Conservation (phyloP, 2,113 vertebrate genomes). For the Stictonetta naevosa region DNA sequence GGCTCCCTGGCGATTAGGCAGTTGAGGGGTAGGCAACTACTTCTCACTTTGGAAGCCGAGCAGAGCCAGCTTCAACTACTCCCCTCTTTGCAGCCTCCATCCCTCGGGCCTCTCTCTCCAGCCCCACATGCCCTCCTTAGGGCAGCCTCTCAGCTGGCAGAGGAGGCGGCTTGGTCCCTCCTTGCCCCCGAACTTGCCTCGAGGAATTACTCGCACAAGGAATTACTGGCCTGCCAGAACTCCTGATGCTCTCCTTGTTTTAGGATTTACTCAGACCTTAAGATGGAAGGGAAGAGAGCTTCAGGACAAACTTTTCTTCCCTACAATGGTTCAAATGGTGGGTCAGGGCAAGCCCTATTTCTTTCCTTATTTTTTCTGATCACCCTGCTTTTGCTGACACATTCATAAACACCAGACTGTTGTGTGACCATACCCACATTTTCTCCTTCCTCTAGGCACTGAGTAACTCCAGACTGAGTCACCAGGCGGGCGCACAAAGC, state of each 20-base stretch:
- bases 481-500: background rate
- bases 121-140: background rate
- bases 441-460: background rate
- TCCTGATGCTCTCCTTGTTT: background rate
- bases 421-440: background rate
- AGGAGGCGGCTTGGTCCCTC: background rate
- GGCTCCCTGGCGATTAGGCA: background rate
- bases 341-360: background rate
- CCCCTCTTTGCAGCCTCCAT: background rate
- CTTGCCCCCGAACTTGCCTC: background rate
- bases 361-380: background rate
- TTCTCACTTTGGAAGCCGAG: background rate
- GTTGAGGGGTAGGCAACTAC: accelerated
- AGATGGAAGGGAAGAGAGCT: accelerated
- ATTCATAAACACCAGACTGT: background rate
- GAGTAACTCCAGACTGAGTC: background rate
- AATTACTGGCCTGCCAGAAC: background rate
- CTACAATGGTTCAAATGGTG: background rate
- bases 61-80: background rate
- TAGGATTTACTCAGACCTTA: background rate
- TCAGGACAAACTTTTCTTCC: background rate
- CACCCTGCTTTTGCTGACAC: background rate
- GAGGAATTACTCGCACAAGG: background rate
- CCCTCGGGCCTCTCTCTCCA: background rate
- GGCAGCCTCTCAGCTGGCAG: background rate